These are phyloP conservation scores for Sceloporus undulatus DNA, from an alignment of 2,113 vertebrate genomes.

Conservation along the genomic window DNA sequence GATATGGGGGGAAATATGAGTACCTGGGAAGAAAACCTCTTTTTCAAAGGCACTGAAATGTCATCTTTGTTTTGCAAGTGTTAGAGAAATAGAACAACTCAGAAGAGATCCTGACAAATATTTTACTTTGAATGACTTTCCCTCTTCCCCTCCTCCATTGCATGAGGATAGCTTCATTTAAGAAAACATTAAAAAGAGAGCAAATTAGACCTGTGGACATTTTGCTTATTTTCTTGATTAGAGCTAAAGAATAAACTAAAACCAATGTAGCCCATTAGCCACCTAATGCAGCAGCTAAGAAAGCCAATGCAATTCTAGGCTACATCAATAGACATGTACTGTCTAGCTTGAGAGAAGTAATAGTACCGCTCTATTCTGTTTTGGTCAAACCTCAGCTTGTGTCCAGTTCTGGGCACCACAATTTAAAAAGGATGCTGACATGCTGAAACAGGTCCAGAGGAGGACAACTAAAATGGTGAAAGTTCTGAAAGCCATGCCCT, in stretches of 20 bases:
- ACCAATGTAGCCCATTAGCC: not conserved
- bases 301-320: too few relatives aligned
- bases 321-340: too few relatives aligned
- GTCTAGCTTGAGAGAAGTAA: too few relatives aligned
- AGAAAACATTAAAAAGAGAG: conserved; percentile 28
- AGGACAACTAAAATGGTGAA: too few relatives aligned
- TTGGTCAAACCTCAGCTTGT: too few relatives aligned
- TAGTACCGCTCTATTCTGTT: too few relatives aligned
- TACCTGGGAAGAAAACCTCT: conserved; percentile 71
- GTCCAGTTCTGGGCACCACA: too few relatives aligned
- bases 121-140: conserved; percentile 43
- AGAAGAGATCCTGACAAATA: conserved; percentile 43
- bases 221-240: conserved; percentile 24
- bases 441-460: too few relatives aligned
- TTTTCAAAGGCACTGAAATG: conserved; percentile 58
- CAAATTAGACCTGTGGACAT: not conserved
- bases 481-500: too few relatives aligned
- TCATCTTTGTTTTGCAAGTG: conserved; percentile 62
- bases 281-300: too few relatives aligned
- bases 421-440: too few relatives aligned
- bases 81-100: conserved; percentile 55
- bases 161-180: not conserved
- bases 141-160: not conserved
- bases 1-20: conserved; percentile 45
- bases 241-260: not conserved